Conservation (phyloP, 2,797 vertebrate species). For the Anguilla pacifica region DNA sequence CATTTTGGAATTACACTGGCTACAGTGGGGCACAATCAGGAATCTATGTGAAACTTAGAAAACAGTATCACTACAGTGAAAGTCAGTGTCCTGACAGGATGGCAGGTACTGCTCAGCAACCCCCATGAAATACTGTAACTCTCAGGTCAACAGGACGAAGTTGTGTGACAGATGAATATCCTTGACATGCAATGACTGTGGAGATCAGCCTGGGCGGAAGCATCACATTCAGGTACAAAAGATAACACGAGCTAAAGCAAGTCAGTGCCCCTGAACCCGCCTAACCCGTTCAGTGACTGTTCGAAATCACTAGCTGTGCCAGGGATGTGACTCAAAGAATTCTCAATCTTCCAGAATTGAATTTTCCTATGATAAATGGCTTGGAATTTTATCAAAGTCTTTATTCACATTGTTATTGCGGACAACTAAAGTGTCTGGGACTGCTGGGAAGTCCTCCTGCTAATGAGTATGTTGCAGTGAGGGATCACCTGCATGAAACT, state of each 20-base stretch:
- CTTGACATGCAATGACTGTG: not conserved
- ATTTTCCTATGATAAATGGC: not conserved
- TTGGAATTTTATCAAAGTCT: not conserved
- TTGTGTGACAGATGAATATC: not conserved
- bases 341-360: not conserved
- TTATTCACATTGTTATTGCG: not conserved
- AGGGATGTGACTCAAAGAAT: too few species aligned
- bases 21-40: too few species aligned
- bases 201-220: not conserved
- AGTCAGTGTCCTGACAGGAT: too few species aligned
- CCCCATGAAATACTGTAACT: too few species aligned
- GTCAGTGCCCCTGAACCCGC: not conserved
- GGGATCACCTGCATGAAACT: not conserved
- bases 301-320: too few species aligned
- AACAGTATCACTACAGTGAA: too few species aligned
- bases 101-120: too few species aligned
- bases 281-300: not conserved
- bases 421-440: not conserved
- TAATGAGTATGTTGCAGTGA: not conserved
- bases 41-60: too few species aligned
- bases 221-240: not conserved
- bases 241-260: not conserved
- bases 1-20: too few species aligned
- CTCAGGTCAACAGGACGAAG: not conserved
- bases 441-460: too few species aligned